Conservation (phyloP, 30 jellyfish, hydroid and myxozoan genomes). For the Mastigias papua region DNA sequence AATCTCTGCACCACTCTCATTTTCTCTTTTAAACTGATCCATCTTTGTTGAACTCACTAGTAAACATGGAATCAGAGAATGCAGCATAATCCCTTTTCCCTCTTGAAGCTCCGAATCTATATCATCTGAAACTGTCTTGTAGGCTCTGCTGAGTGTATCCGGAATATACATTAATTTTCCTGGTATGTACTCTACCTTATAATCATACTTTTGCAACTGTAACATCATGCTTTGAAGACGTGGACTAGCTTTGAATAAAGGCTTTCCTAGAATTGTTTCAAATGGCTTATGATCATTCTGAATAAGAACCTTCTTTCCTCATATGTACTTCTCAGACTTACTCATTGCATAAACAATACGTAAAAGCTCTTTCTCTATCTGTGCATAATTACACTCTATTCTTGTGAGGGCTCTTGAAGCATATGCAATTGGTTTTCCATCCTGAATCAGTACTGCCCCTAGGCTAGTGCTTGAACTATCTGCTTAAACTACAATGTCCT, state of each 20-base stretch:
- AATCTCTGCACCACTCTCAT: constrained; percentile 53
- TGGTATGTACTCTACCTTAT: neutral
- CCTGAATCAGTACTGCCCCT: constrained; percentile 54
- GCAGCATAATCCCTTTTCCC: constrained; percentile 24
- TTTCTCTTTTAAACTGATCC: constrained; percentile 52
- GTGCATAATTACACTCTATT: constrained; percentile 32
- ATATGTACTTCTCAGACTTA: constrained; percentile 32
- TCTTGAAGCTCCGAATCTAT: constrained; percentile 15
- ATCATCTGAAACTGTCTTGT: constrained; percentile 10
- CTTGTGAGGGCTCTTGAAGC: constrained; percentile 62
- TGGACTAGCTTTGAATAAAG: neutral
- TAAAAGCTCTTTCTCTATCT: constrained; percentile 43
- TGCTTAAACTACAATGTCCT: constrained; percentile 19
- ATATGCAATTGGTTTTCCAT: constrained; percentile 61
- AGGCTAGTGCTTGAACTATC: constrained; percentile 55
- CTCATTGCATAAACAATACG: constrained; percentile 41
- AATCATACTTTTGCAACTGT: neutral
- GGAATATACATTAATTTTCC: neutral
- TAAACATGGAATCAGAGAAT: neutral
- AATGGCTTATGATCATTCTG: constrained; percentile 37
- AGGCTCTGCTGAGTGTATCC: constrained; percentile 50
- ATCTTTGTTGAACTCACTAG: constrained; percentile 51
- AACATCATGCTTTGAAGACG: neutral
- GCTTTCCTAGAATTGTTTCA: neutral
- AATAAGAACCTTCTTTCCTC: neutral